Conservation (phyloP, 2,113 vertebrate genomes). For the Trematomus loennbergii region DNA sequence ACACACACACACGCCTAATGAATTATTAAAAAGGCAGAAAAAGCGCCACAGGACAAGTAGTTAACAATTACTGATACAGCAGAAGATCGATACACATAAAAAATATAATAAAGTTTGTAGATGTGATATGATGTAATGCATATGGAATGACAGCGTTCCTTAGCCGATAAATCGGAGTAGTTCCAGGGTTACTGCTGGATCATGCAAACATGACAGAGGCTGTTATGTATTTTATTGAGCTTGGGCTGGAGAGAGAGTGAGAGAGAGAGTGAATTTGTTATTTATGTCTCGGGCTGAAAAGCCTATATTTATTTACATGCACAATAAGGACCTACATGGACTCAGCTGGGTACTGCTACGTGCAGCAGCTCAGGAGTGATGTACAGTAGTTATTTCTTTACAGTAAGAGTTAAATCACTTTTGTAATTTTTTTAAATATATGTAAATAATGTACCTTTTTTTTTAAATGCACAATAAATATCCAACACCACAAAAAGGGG, state of each 20-base stretch:
- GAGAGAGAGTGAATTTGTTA: conserved; percentile 36
- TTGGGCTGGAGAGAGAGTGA: conserved; percentile 8
- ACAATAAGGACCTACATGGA: conserved; percentile 8
- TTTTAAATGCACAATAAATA: too few species aligned
- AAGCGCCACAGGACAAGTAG: conserved; percentile 44
- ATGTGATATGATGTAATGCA: conserved; percentile 55
- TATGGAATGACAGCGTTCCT: neutral
- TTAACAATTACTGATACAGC: conserved; percentile 57
- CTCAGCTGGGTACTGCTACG: neutral
- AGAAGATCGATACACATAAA: conserved; percentile 55
- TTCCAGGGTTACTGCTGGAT: conserved; percentile 31
- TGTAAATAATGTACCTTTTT: too few species aligned
- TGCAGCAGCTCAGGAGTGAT: neutral
- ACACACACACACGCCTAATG: conserved; percentile 46
- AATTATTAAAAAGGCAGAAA: conserved; percentile 71
- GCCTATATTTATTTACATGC: conserved; percentile 29
- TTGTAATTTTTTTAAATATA: too few species aligned
- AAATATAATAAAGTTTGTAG: conserved; percentile 58
- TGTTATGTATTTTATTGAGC: conserved; percentile 52
- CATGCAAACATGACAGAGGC: conserved; percentile 44
- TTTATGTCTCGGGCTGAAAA: conserved; percentile 37
- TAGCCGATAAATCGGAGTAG: conserved; percentile 27
- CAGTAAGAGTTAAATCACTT: neutral
- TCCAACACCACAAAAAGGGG: too few species aligned
- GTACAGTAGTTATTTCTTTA: neutral